Evolutionary conservation across 2,888 invertebrate species (phyloP).

Genomic region (Trichogramma evanescens): DNA sequence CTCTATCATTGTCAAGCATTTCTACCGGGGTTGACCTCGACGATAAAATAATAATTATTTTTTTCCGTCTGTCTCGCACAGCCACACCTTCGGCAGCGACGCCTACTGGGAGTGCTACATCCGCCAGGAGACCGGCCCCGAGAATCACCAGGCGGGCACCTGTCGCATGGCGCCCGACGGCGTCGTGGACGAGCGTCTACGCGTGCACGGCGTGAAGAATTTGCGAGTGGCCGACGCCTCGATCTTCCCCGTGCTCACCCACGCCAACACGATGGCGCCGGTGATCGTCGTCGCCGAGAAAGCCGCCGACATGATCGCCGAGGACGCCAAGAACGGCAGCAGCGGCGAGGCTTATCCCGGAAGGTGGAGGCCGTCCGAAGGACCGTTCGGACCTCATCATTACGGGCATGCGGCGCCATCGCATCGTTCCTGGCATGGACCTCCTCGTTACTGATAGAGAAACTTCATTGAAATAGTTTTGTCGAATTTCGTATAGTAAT

Average conservation of each 20-base stretch:
- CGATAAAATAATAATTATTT: not conserved
- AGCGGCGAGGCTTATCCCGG: no score
- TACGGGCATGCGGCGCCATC: no score
- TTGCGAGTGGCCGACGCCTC: conserved; percentile 65
- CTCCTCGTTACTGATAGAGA: no score
- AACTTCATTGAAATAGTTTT: no score
- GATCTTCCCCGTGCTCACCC: conserved; percentile 60
- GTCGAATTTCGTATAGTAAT: no score
- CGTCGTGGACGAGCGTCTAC: conserved; percentile 56
- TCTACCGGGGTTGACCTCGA: no score
- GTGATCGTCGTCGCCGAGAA: conserved; percentile 70
- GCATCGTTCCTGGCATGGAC: no score
- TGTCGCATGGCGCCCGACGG: conserved; percentile 55
- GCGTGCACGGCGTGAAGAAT: conserved; percentile 55
- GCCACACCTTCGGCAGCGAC: conserved; percentile 53
- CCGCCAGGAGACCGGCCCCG: conserved; percentile 55
- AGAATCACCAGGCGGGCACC: conserved; percentile 61
- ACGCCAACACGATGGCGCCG: conserved; percentile 62
- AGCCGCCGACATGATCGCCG: conserved; percentile 58
- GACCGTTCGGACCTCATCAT: no score
- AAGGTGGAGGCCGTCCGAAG: no score
- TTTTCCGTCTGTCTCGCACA: conserved; percentile 25
- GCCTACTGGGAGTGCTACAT: conserved; percentile 63
- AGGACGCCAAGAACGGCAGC: no score
- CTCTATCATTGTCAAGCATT: no score